Evolutionary conservation across 2,113 vertebrate species (phyloP).

Genomic region (Cinclus mexicanus): DNA sequence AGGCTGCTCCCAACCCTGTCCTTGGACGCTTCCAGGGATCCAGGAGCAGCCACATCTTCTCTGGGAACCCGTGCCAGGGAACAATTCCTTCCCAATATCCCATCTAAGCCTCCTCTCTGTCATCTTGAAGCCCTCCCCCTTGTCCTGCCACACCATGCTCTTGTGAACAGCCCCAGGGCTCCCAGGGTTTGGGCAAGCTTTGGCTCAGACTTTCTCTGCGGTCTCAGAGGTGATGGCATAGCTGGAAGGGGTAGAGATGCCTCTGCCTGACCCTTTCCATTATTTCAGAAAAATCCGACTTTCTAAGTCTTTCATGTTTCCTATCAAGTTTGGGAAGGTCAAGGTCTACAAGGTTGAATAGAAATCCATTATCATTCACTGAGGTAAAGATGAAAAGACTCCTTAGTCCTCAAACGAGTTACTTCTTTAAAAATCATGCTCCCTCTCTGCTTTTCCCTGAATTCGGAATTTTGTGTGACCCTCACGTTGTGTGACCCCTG

Average conservation of each 20-base stretch:
- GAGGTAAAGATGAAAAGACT: too few species aligned
- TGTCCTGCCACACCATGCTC: too few species aligned
- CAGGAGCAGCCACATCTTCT: not conserved
- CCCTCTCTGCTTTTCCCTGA: too few species aligned
- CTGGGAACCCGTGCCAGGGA: not conserved
- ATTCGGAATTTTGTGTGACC: too few species aligned
- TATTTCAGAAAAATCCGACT: not conserved
- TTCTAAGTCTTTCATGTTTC: not conserved
- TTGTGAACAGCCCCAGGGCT: too few species aligned
- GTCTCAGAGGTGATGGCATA: not conserved
- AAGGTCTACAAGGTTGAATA: not conserved
- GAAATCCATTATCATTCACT: too few species aligned
- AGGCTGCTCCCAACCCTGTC: not conserved
- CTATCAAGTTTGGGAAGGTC: not conserved
- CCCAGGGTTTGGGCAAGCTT: not conserved
- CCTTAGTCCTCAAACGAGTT: too few species aligned
- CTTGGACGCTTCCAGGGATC: not conserved
- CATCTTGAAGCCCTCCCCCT: not conserved
- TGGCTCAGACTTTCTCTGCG: not conserved
- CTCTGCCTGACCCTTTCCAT: not conserved
- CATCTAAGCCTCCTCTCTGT: not conserved
- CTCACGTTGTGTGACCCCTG: too few species aligned
- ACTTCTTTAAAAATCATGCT: too few species aligned
- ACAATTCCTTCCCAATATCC: not conserved
- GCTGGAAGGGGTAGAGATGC: not conserved